phyloP scores from a whole-genome alignment of 2,113 vertebrate genomes.

The Alouatta palliata region DNA sequence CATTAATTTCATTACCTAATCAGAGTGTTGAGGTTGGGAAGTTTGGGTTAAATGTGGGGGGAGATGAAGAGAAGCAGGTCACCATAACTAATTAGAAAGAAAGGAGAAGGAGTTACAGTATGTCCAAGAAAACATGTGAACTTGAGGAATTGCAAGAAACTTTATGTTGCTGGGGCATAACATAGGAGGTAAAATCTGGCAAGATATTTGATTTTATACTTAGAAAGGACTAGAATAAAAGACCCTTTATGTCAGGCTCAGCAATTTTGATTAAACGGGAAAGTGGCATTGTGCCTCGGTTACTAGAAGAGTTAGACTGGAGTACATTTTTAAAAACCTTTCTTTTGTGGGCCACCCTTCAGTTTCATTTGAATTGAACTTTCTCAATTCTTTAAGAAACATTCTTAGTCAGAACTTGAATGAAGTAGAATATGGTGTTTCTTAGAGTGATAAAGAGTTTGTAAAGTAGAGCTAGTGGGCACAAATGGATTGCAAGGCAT shows the following conservation, averaged over 20 bases:
- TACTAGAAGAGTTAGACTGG: not conserved
- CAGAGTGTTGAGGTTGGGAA: not conserved
- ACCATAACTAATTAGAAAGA: not conserved
- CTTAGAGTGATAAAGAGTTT: not conserved
- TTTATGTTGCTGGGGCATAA: not conserved
- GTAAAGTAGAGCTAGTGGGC: not conserved
- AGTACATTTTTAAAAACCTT: not conserved
- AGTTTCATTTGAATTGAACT: constrained; percentile 8
- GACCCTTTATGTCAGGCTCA: not conserved
- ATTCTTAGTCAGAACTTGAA: not conserved
- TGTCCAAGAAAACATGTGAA: not conserved
- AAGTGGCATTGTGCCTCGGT: not conserved
- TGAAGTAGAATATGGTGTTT: not conserved
- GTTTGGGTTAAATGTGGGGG: not conserved
- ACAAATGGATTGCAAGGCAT: not conserved
- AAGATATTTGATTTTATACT: not conserved
- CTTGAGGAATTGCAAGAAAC: not conserved
- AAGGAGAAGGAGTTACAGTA: not conserved
- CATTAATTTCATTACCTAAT: not conserved
- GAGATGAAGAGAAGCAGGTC: not conserved
- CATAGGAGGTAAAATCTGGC: not conserved
- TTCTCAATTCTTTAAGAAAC: not conserved
- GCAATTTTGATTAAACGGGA: not conserved
- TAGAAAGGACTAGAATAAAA: not conserved
- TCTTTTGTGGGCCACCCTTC: not conserved